phyloP scores from a whole-genome alignment of 2,888 invertebrate species.

The Leuctra nigra region DNA sequence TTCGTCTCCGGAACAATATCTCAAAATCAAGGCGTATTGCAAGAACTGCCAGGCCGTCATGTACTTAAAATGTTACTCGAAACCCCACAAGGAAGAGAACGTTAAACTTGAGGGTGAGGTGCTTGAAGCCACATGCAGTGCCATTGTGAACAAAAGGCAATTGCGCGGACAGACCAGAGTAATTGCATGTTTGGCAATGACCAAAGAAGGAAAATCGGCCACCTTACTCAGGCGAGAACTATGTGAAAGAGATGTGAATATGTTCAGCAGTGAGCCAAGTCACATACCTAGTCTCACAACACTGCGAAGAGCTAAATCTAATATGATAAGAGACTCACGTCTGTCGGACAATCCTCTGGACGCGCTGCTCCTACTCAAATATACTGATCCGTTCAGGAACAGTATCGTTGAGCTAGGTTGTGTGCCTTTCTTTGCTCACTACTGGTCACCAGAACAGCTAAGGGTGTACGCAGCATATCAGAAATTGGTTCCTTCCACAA shows the following conservation, averaged over 20 bases:
- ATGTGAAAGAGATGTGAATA: conserved; percentile 17
- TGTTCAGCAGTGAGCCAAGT: conserved; percentile 22
- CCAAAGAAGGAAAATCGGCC: conserved; percentile 14
- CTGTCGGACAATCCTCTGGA: conserved; percentile 18
- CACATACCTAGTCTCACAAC: conserved; percentile 19
- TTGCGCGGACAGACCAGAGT: neutral
- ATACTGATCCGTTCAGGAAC: conserved; percentile 6
- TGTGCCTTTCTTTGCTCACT: conserved; percentile 24
- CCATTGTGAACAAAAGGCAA: neutral
- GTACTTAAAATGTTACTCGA: neutral
- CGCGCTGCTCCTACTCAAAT: conserved; percentile 19
- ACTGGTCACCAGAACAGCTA: conserved; percentile 21
- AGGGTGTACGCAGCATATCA: conserved; percentile 18
- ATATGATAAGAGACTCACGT: conserved; percentile 1
- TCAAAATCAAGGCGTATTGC: neutral
- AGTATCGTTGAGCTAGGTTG: conserved; percentile 21
- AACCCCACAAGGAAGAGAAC: neutral
- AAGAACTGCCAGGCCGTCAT: neutral
- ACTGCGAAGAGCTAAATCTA: conserved; percentile 17
- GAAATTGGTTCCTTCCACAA: neutral
- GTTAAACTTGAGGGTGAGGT: too few species aligned
- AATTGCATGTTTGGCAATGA: neutral
- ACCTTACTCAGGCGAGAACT: conserved; percentile 8
- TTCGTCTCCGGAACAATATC: neutral
- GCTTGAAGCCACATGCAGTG: too few species aligned